phyloP scores from a whole-genome alignment of 2,113 vertebrate species.

The Orthonyx spaldingii region DNA sequence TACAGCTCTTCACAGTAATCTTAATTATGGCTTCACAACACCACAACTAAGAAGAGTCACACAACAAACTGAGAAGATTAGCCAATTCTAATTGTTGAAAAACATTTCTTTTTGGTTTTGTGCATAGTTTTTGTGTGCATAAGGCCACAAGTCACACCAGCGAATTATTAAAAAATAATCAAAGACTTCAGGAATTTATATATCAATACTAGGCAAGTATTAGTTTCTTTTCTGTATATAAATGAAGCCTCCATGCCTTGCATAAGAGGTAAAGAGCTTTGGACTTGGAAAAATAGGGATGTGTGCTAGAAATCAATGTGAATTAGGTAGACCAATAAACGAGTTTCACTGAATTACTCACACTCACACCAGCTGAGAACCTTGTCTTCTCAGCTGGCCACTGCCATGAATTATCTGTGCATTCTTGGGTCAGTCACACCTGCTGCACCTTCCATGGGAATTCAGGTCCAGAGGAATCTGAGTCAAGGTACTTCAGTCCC shows the following conservation, averaged over 20 bases:
- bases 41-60: constrained; percentile 17
- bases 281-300: neutral
- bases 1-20: constrained; percentile 31
- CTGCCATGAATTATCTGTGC: neutral
- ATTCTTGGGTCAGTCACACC: neutral
- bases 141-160: neutral
- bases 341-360: neutral
- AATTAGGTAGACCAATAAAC: constrained; percentile 6
- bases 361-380: neutral
- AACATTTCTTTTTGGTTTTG: constrained; percentile 14
- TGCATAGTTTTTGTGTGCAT: neutral
- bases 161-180: neutral
- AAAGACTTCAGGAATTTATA: neutral
- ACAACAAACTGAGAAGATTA: constrained; percentile 29
- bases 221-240: neutral
- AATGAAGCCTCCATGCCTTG: neutral
- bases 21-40: constrained; percentile 28
- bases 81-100: constrained; percentile 40
- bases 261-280: neutral
- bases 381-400: neutral
- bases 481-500: neutral
- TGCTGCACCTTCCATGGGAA: neutral
- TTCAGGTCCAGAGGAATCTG: neutral
- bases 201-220: neutral
- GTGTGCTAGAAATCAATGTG: neutral